These are phyloP conservation scores for Mythimna albipuncta DNA, from an alignment of 2,888 invertebrate genomes.

Conservation along the genomic window DNA sequence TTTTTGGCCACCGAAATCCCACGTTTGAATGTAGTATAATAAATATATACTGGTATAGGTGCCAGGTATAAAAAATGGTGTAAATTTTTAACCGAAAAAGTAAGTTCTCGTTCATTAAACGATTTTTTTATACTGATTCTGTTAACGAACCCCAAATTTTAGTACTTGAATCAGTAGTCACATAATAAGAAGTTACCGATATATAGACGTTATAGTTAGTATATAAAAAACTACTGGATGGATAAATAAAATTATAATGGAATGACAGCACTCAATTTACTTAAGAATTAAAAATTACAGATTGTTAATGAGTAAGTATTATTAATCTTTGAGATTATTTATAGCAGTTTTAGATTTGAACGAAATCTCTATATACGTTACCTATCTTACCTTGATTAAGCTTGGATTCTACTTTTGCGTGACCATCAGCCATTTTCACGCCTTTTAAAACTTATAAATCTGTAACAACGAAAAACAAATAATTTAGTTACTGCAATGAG, in stretches of 20 bases:
- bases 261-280: no score
- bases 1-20: conserved; percentile 3
- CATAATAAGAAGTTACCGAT: background rate
- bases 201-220: background rate
- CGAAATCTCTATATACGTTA: background rate
- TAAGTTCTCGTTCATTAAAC: no score
- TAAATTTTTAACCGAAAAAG: no score
- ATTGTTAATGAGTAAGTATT: no score
- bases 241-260: background rate
- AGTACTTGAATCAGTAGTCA: background rate
- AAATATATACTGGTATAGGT: no score
- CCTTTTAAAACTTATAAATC: conserved; percentile 56
- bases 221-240: no score
- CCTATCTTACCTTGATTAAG: background rate
- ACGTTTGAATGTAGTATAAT: background rate
- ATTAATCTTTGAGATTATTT: background rate
- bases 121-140: background rate
- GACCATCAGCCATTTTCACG: conserved; percentile 70
- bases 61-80: no score
- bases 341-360: background rate
- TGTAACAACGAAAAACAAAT: conserved; percentile 68
- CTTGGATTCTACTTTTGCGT: conserved; percentile 73
- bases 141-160: background rate
- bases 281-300: no score
- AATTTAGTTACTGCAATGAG: conserved; percentile 14